Conservation (phyloP, 2,113 vertebrate genomes). For the Corythornis madagascariensis region DNA sequence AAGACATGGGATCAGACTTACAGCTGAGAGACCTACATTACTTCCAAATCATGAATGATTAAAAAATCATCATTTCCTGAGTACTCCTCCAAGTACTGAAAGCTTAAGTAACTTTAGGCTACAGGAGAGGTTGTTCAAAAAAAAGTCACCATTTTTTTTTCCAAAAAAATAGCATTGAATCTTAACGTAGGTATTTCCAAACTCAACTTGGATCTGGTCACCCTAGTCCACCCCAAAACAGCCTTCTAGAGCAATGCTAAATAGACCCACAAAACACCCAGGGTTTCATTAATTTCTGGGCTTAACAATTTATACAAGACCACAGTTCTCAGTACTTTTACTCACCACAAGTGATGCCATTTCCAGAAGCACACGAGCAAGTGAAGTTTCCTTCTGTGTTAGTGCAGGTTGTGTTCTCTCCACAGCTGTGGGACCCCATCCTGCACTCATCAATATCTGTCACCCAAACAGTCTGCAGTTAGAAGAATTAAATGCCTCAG, state of each 20-base stretch:
- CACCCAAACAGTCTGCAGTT: constrained; percentile 64
- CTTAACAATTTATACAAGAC: not conserved
- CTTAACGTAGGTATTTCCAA: not conserved
- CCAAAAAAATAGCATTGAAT: not conserved
- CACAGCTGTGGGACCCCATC: constrained; percentile 72
- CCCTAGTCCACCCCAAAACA: not conserved
- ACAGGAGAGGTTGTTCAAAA: no score
- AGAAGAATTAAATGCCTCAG: constrained; percentile 41
- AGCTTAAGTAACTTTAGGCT: not conserved
- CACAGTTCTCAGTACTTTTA: not conserved
- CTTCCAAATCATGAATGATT: not conserved
- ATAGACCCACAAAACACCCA: not conserved
- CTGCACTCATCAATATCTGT: constrained; percentile 84
- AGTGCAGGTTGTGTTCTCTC: constrained; percentile 73
- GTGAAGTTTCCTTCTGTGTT: constrained; percentile 78
- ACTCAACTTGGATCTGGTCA: not conserved
- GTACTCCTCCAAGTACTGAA: not conserved
- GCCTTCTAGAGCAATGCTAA: not conserved
- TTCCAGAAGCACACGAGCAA: constrained; percentile 71
- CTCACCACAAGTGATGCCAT: constrained; percentile 71
- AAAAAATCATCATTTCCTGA: constrained; percentile 1
- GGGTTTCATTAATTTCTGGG: not conserved
- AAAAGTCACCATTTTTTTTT: no score
- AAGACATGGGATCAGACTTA: not conserved
- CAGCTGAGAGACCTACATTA: not conserved